Evolutionary conservation across 1,140 invertebrate genomes (phyloP).

Genomic region (Pseudomyrmex cubaensis): DNA sequence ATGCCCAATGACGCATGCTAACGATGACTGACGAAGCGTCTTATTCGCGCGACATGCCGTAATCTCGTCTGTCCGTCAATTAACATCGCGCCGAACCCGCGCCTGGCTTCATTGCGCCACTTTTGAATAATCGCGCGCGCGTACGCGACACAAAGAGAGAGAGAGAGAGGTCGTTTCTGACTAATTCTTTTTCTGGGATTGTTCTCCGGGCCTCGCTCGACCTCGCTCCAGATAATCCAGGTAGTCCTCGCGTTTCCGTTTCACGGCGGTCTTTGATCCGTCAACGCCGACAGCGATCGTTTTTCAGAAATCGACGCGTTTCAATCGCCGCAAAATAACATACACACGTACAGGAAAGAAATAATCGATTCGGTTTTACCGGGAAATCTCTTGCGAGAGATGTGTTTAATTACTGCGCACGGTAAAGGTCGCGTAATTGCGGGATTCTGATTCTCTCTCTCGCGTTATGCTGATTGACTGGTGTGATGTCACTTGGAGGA

Average conservation of each 20-base stretch:
- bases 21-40: slow-evolving; percentile 76
- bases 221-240: slow-evolving; percentile 63
- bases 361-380: slow-evolving; percentile 40
- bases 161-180: slow-evolving; percentile 34
- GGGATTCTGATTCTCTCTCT: neutral
- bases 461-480: slow-evolving; percentile 14
- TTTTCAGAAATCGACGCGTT: neutral
- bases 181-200: slow-evolving; percentile 64
- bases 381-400: slow-evolving; percentile 41
- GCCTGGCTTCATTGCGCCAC: slow-evolving; percentile 74
- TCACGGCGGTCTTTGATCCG: slow-evolving; percentile 14
- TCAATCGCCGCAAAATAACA: neutral
- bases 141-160: neutral
- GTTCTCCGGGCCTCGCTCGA: neutral
- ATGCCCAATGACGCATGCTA: slow-evolving; percentile 75
- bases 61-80: slow-evolving; percentile 77
- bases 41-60: slow-evolving; percentile 77
- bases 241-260: slow-evolving; percentile 11
- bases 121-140: slow-evolving; percentile 72
- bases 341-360: slow-evolving; percentile 5
- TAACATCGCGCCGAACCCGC: slow-evolving; percentile 72
- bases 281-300: neutral
- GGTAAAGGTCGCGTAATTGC: slow-evolving; percentile 32
- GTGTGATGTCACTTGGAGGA: slow-evolving; percentile 8
- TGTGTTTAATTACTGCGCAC: slow-evolving; percentile 51